A percentile compares a stretch with the other conserved stretches of the same genome.
Conservation (phyloP, 2,797 vertebrate species). For the Lutjanus argentimaculatus region DNA sequence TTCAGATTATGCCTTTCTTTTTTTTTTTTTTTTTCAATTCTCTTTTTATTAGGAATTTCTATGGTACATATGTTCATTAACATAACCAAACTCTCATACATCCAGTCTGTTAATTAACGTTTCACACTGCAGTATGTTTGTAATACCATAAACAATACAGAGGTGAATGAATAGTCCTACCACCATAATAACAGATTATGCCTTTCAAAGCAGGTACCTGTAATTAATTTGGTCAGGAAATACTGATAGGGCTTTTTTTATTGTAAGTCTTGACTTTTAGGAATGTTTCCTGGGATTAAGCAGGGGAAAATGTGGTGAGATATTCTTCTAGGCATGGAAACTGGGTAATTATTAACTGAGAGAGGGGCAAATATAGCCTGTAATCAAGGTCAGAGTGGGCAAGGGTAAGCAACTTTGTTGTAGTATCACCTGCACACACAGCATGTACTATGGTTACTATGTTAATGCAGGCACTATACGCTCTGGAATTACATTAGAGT, state of each 20-base stretch:
- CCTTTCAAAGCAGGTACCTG: background rate
- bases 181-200: too few relatives aligned
- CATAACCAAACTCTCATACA: too few relatives aligned
- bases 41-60: too few relatives aligned
- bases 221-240: background rate
- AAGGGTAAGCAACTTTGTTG: conserved; percentile 49
- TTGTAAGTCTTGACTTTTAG: background rate
- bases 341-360: conserved; percentile 79
- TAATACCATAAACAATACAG: too few relatives aligned
- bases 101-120: too few relatives aligned
- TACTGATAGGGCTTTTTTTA: background rate
- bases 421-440: conserved; percentile 40
- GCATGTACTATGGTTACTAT: conserved; percentile 25
- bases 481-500: conserved; percentile 20
- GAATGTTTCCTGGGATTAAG: conserved; percentile 14
- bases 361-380: conserved; percentile 70
- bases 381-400: conserved; percentile 73
- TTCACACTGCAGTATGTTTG: too few relatives aligned
- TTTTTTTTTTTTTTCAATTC: too few relatives aligned
- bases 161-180: too few relatives aligned
- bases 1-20: too few relatives aligned
- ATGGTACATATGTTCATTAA: too few relatives aligned
- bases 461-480: conserved; percentile 20
- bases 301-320: conserved; percentile 29
- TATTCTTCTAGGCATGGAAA: conserved; percentile 54